A percentile compares a stretch with the other conserved stretches of the same genome.
Conservation (phyloP, 2,888 invertebrate species). For the Lycophotia porphyrea region DNA sequence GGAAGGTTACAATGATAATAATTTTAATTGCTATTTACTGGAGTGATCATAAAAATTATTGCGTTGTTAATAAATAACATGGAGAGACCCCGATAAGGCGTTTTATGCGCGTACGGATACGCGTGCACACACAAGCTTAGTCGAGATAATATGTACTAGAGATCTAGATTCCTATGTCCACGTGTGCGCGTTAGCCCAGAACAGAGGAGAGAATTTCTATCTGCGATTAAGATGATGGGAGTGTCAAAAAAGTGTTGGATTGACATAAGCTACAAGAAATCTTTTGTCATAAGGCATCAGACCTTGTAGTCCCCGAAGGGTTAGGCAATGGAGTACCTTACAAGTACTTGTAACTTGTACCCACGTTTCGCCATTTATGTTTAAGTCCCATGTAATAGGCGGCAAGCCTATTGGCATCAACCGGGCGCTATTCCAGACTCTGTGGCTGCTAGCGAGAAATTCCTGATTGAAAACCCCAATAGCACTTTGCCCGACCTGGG, state of each 20-base stretch:
- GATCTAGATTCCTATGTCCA: not conserved
- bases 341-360: no score
- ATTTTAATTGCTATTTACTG: constrained; percentile 30
- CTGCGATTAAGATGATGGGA: not conserved
- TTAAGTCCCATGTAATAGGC: not conserved
- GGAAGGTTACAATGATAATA: constrained; percentile 43
- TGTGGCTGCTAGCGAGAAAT: not conserved
- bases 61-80: constrained; percentile 3
- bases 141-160: not conserved
- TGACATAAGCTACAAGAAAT: no score
- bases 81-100: constrained; percentile 7
- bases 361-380: not conserved
- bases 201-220: not conserved
- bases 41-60: constrained; percentile 34
- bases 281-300: no score
- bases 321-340: no score
- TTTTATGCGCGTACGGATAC: constrained; percentile 9
- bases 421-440: not conserved
- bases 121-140: constrained; percentile 4
- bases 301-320: no score
- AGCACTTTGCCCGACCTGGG: not conserved
- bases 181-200: not conserved
- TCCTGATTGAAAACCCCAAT: not conserved
- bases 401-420: not conserved
- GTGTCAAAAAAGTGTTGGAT: not conserved